Evolutionary conservation across 2,888 invertebrate species (phyloP), one percentile per base, ranked within the genome.

Genomic region (Drosophila austrosaltans): DNA sequence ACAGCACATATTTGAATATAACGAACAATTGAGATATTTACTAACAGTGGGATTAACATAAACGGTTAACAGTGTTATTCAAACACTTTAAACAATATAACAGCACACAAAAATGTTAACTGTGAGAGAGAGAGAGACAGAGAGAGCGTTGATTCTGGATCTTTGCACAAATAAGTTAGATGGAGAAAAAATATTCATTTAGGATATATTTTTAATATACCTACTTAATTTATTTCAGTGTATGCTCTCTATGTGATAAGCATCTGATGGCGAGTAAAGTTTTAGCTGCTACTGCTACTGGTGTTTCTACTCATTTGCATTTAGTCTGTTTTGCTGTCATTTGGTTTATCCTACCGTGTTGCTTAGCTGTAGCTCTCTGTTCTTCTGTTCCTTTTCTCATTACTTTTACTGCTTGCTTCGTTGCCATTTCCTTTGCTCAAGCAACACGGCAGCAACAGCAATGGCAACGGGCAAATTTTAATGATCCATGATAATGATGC

Each of bases 401-500:
- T 48, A 48, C 76, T 64, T n/a, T 57, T 20, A 44, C 42, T 53
- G 62, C 69, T 63, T 56, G 71, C 74, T 58, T 54, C 60, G 58
- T 79, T 48, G 48, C 22, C 74, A 76, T 77, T 79, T 79, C 77
- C 66, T 69, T 63, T 53, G 7, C 25, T 62, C 66, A 44, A 75
- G 69, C 78, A 76, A 78, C 68, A 77, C 72, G 79, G 78, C 71
- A n/a, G 44, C 44, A 48, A 48, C 12, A 5, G 42, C 42, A 42
- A 16, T 42, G 6, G 48, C 48, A 48, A 77, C 72, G 79, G 78
- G 48, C 72, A 86, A 78, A 78, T 87, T 87, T 89, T 90, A 89
- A 90, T 89, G 90, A 89, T 90, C 90, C 87, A 79, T 90, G 78
- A 90, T 89, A 90, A 90, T 89, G 89, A 90, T 75, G 86, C 77